These are phyloP conservation scores for Tenrec ecaudatus DNA, from an alignment of 2,113 vertebrate genomes.

Conservation along the genomic window DNA sequence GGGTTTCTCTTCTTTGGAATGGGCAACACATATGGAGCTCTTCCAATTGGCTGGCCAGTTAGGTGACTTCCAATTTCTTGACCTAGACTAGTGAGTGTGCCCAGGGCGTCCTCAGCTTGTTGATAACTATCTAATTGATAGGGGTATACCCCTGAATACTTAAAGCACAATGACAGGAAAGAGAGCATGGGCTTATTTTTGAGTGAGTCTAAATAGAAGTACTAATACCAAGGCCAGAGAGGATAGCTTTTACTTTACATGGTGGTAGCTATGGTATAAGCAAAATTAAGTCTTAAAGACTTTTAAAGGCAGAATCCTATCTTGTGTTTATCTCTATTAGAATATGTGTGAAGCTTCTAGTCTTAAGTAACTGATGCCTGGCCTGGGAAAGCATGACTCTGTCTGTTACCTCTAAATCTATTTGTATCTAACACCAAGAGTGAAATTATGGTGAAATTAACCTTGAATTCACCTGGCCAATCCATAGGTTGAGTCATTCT, in stretches of 20 bases:
- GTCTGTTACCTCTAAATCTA: background rate
- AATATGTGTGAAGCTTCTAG: background rate
- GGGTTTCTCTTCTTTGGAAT: too few relatives aligned
- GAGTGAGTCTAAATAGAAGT: background rate
- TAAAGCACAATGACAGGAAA: background rate
- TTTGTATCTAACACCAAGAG: background rate
- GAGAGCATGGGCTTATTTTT: background rate
- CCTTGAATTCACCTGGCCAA: slow-evolving; percentile 3
- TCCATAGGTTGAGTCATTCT: background rate
- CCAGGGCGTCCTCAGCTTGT: too few relatives aligned
- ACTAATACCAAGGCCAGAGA: background rate
- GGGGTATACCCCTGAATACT: background rate
- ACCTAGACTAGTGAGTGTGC: too few relatives aligned
- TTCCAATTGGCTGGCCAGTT: too few relatives aligned
- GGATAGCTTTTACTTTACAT: background rate
- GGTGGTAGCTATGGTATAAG: background rate
- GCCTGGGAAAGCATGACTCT: background rate
- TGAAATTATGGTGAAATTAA: background rate
- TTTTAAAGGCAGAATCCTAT: background rate
- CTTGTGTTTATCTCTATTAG: background rate
- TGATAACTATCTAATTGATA: too few relatives aligned
- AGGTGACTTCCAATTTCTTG: too few relatives aligned
- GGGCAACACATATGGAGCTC: too few relatives aligned
- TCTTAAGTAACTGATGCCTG: background rate
- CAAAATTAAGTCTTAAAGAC: background rate